phyloP scores from a whole-genome alignment of 2,113 vertebrate genomes.

The Mustela nigripes region DNA sequence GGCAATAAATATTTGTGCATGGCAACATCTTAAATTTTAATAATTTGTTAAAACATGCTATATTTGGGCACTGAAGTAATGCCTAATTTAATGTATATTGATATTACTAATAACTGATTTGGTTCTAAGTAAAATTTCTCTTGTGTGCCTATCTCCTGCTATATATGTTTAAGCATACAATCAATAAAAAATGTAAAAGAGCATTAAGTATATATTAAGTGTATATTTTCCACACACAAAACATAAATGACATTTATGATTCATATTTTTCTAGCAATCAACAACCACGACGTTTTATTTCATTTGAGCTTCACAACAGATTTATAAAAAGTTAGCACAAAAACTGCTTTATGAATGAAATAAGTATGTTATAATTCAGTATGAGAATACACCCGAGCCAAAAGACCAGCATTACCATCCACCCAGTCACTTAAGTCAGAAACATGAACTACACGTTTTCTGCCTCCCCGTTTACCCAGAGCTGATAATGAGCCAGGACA shows the following conservation, averaged over 20 bases:
- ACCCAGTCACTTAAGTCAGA: not conserved
- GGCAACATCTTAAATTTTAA: not conserved
- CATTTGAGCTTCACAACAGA: not conserved
- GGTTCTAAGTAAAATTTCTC: not conserved
- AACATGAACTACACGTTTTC: not conserved
- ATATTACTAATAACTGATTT: not conserved
- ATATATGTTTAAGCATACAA: not conserved
- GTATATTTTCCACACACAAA: not conserved
- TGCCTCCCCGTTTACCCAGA: not conserved
- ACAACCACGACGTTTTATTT: not conserved
- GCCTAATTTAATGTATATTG: not conserved
- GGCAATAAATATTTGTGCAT: not conserved
- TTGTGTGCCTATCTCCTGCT: not conserved
- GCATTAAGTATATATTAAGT: not conserved
- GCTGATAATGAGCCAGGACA: not conserved
- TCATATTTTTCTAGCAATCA: not conserved
- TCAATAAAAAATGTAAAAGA: not conserved
- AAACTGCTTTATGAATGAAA: not conserved
- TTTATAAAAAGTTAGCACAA: not conserved
- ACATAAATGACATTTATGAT: not conserved
- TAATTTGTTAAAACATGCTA: not conserved
- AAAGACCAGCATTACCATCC: not conserved
- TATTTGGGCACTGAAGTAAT: not conserved
- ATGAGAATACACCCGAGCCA: not conserved
- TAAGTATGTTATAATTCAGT: not conserved